Conservation (phyloP, 2,888 invertebrate species). For the Lasioglossum leucozonium region DNA sequence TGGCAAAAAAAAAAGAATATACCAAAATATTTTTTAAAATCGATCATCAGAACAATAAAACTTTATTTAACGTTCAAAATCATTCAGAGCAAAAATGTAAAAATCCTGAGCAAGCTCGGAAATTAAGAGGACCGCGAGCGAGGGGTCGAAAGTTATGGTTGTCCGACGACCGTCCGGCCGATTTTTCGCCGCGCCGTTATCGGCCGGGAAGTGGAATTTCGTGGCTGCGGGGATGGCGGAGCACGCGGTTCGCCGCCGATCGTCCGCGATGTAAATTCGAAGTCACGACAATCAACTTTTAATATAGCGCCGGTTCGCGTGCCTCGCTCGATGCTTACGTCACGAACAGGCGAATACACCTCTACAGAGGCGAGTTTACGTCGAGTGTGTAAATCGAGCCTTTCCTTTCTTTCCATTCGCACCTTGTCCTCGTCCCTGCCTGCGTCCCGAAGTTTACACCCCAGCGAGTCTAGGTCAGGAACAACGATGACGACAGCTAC, state of each 20-base stretch:
- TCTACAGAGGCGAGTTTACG: conserved; percentile 16
- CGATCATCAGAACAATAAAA: no score
- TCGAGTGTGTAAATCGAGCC: conserved; percentile 50
- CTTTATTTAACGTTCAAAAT: no score
- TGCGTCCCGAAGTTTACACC: conserved; percentile 63
- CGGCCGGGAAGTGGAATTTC: conserved; percentile 11
- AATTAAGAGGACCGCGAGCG: no score
- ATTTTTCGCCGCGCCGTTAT: neutral
- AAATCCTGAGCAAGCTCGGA: neutral
- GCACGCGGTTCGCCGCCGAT: no score
- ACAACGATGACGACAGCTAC: conserved; percentile 70
- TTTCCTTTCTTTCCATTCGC: conserved; percentile 62
- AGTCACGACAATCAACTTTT: conserved; percentile 56
- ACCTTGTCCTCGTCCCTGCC: conserved; percentile 54
- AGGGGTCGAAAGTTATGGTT: neutral
- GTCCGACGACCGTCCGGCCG: neutral
- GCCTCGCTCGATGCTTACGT: conserved; percentile 39
- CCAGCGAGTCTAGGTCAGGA: conserved; percentile 70
- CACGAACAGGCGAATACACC: conserved; percentile 26
- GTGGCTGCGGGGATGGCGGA: neutral
- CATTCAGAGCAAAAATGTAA: no score
- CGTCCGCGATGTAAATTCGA: conserved; percentile 18
- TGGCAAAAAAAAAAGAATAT: no score
- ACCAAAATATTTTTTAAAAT: no score
- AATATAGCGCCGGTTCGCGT: conserved; percentile 53